These are phyloP conservation scores for Chloroclysta siterata DNA, from an alignment of 2,888 invertebrate species.

Conservation along the genomic window DNA sequence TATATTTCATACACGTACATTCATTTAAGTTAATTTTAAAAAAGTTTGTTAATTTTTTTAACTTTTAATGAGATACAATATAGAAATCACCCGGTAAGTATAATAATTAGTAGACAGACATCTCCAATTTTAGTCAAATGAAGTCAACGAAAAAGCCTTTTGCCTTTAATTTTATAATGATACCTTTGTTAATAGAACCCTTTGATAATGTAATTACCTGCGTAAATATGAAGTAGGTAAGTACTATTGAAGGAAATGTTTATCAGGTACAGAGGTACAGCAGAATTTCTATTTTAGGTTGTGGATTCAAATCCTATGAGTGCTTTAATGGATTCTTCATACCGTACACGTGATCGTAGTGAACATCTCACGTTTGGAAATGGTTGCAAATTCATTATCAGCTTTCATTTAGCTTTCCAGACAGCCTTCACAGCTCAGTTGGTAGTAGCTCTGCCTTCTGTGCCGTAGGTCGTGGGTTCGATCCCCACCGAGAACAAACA, in stretches of 20 bases:
- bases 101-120: background rate
- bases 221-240: background rate
- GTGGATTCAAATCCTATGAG: background rate
- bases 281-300: background rate
- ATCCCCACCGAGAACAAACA: too few relatives aligned
- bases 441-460: too few relatives aligned
- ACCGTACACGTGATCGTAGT: too few relatives aligned
- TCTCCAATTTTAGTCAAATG: conserved; percentile 4
- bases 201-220: conserved; percentile 16
- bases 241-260: background rate
- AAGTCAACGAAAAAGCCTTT: conserved; percentile 1
- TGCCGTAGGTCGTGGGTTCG: too few relatives aligned
- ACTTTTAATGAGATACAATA: too few relatives aligned
- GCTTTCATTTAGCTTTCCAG: too few relatives aligned
- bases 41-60: too few relatives aligned
- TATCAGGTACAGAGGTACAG: background rate
- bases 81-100: background rate
- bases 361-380: too few relatives aligned
- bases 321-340: background rate
- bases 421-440: too few relatives aligned
- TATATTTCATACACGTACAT: background rate
- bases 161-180: conserved; percentile 1
- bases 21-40: too few relatives aligned
- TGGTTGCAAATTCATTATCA: too few relatives aligned
- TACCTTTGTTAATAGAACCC: conserved; percentile 8